These are phyloP conservation scores for Loris lydekkerianus DNA, from an alignment of 2,797 vertebrate genomes.

Conservation along the genomic window DNA sequence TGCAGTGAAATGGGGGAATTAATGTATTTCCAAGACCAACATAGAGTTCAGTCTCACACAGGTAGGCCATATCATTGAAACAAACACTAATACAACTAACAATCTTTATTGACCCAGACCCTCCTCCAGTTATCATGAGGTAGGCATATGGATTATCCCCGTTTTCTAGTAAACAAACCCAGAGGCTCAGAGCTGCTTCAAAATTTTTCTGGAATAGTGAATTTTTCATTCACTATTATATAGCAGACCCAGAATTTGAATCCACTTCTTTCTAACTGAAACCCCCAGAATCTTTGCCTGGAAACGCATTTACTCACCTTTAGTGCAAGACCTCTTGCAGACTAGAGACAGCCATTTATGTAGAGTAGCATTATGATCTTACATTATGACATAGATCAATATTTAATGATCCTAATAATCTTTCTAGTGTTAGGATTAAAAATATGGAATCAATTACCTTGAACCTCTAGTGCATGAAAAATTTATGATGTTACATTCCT, in stretches of 20 bases:
- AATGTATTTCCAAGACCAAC: conserved; percentile 19
- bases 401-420: conserved; percentile 92
- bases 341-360: conserved; percentile 86
- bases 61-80: not conserved
- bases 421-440: conserved; percentile 92
- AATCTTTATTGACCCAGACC: not conserved
- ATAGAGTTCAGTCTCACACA: not conserved
- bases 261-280: not conserved
- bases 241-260: not conserved
- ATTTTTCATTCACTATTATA: not conserved
- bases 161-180: conserved; percentile 19
- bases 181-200: conserved; percentile 3
- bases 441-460: conserved; percentile 93
- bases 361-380: conserved; percentile 88
- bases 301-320: not conserved
- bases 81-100: not conserved
- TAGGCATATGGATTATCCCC: not conserved
- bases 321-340: conserved; percentile 71
- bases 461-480: conserved; percentile 93
- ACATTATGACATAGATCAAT: conserved; percentile 91
- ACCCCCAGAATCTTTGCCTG: not conserved
- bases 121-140: not conserved
- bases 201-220: not conserved
- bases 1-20: not conserved
- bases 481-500: conserved; percentile 94